Base-by-base conservation (phyloP, 2,113 vertebrate genomes). In the Cynocephalus volans region DNA sequence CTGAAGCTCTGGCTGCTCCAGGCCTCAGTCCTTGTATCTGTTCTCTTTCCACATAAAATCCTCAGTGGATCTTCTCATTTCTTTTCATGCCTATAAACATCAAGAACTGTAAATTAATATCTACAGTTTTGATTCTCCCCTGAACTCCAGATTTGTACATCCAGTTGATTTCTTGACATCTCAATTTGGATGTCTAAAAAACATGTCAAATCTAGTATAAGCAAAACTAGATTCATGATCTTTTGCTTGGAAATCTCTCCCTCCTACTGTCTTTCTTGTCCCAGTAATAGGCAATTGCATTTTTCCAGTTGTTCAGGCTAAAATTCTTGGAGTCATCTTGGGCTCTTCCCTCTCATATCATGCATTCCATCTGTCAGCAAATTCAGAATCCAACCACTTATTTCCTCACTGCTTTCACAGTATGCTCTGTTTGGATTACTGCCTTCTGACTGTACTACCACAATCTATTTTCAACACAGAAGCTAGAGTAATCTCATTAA, bases 311-410 rank as follows among this genome's bases (percentile, higher is more conserved):
- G 3, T 56, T 93, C 23, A 77, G 76, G 82, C 41, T 97, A 80
- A 95, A 93, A 89, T 92, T 67, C 73, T 86, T 95, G 82, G 56
- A 82, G 79, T 91, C 93, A 89, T 91, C 92, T 88, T 96, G 75
- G 52, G 83, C 77, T 77, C 41, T 11, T 84, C n/a, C 77, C 60
- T 93, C 41, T 90, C 70, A 83, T 82, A 48, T 86, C 73, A 70
- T 65, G 91, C 31, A 67, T 88, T 62, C 67, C 56, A 90, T 85
- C 72, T 89, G 82, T 93, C 92, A 79, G 65, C 33, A 90, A 82
- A 96, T 81, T 85, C 24, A 73, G 89, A 94, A 86, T 95, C 77
- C 82, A 91, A 19, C 31, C 73, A 50, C 26, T 93, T 67, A 64
- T 72, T 90, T 95, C 36, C 41, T 79, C 31, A 90, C 65, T 90